These are phyloP conservation scores for Mungos mungo DNA, from an alignment of 2,113 vertebrate species.

Conservation along the genomic window DNA sequence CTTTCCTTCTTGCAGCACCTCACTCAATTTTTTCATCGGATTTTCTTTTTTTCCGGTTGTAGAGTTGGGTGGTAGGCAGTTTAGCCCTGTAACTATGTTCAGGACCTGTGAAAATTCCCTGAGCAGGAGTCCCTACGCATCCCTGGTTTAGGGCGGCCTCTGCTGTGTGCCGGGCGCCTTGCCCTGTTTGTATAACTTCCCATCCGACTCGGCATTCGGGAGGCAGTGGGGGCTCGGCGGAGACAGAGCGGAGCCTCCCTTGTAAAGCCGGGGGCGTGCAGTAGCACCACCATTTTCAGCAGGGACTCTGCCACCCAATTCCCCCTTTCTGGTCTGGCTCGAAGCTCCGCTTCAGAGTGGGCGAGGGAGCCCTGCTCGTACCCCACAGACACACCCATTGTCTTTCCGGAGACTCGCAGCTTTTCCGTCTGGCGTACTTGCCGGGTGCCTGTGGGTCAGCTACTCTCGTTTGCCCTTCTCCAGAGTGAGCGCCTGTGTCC, in stretches of 20 bases:
- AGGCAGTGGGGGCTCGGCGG: too few species aligned
- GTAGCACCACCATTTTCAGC: background rate
- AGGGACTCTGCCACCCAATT: background rate
- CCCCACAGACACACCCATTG: background rate
- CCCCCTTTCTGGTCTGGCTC: background rate
- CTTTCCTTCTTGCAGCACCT: background rate
- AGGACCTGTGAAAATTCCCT: background rate
- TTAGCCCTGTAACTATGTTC: background rate
- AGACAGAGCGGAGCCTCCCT: too few species aligned
- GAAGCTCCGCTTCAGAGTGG: background rate
- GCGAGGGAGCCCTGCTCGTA: background rate
- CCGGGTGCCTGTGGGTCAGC: background rate
- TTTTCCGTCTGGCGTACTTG: background rate
- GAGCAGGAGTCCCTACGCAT: fast-evolving
- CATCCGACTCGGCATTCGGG: fast-evolving
- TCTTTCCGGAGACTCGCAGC: background rate
- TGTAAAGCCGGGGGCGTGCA: background rate
- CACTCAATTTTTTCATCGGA: background rate
- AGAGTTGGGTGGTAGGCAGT: background rate
- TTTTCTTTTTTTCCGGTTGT: background rate
- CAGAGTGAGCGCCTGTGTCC: background rate
- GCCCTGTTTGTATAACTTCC: fast-evolving
- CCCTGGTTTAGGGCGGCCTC: background rate
- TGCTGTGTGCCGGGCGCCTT: too few species aligned
- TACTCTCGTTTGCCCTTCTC: background rate